A percentile compares a stretch with the other conserved stretches of the same genome.
Evolutionary conservation across 64 coral and sea anemone genomes (phyloP).

Genomic region (Porites australiensis): DNA sequence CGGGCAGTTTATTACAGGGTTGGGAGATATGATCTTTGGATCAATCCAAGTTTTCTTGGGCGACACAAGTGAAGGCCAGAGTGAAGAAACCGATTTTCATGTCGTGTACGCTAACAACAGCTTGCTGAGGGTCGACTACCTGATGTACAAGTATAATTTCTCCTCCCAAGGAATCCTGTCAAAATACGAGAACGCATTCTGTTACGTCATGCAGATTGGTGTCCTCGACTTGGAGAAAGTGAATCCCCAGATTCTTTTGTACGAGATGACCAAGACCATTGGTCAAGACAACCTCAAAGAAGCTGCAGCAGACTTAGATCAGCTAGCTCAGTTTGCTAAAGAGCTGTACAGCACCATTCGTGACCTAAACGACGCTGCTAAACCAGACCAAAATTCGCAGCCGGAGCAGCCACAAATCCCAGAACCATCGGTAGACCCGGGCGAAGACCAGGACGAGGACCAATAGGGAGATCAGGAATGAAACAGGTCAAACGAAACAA

Average conservation of each 20-base stretch:
- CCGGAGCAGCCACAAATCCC: too few relatives aligned
- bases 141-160: constrained; percentile 55
- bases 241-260: constrained; percentile 32
- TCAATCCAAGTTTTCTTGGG: constrained; percentile 19
- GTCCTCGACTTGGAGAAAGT: constrained; percentile 35
- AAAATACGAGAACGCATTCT: constrained; percentile 21
- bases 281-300: background rate
- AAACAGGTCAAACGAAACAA: too few relatives aligned
- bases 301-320: background rate
- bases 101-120: constrained; percentile 46
- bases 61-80: background rate
- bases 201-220: constrained; percentile 35
- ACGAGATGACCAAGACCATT: constrained; percentile 21
- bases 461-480: too few relatives aligned
- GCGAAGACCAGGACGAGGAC: too few relatives aligned
- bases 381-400: too few relatives aligned
- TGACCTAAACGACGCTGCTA: background rate
- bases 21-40: background rate
- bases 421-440: too few relatives aligned
- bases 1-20: constrained; percentile 10
- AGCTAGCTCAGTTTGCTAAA: background rate
- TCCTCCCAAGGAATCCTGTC: background rate
- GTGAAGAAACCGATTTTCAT: constrained; percentile 14
- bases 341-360: background rate
- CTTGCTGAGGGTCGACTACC: constrained; percentile 49